phyloP scores from a whole-genome alignment of 2,113 vertebrate species.

The Psephotus haematonotus region DNA sequence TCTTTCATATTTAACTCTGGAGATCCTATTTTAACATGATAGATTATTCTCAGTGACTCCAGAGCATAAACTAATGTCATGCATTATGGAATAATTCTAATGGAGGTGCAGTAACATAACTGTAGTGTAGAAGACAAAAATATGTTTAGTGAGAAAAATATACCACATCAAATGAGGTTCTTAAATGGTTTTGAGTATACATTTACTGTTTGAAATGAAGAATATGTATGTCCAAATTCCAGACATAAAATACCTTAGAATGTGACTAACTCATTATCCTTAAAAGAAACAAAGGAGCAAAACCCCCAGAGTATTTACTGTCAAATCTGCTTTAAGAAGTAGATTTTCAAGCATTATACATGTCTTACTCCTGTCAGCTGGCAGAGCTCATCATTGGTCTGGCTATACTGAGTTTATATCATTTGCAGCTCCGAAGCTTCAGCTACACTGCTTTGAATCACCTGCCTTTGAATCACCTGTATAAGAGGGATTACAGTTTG shows the following conservation, averaged over 20 bases:
- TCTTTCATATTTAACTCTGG: not conserved
- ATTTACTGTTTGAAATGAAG: not conserved
- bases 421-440: not conserved
- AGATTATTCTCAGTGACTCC: not conserved
- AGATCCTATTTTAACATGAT: not conserved
- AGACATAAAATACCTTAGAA: not conserved
- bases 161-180: not conserved
- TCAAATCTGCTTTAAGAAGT: not conserved
- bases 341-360: not conserved
- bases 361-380: not conserved
- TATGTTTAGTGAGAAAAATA: not conserved
- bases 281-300: not conserved
- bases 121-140: not conserved
- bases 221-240: not conserved
- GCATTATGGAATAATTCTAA: not conserved
- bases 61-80: not conserved
- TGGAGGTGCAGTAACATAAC: not conserved
- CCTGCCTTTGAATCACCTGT: not conserved
- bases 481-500: not conserved
- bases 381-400: not conserved
- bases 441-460: not conserved
- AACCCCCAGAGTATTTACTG: not conserved
- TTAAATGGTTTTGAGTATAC: not conserved
- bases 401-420: not conserved
- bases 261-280: not conserved